Conservation (phyloP, 2,113 vertebrate species). For the Grus americana region DNA sequence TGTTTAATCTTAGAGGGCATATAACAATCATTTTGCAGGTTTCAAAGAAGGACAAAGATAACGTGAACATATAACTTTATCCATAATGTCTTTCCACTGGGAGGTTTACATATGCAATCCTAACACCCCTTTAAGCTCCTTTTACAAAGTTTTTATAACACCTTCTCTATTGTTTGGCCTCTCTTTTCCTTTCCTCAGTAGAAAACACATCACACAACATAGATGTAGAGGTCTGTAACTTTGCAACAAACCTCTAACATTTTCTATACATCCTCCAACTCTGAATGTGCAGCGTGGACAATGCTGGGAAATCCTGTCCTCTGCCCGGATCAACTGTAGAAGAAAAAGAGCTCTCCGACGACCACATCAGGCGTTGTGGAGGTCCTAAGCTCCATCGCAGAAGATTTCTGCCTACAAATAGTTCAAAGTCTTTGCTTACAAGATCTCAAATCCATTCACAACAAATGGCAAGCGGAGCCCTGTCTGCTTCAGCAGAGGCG, state of each 20-base stretch:
- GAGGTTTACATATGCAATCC: not conserved
- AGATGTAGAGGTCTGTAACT: not conserved
- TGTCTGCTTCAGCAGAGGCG: not conserved
- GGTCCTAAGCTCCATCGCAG: not conserved
- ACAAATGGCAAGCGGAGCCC: not conserved
- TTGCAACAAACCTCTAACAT: not conserved
- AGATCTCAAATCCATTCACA: not conserved
- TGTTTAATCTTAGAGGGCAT: not conserved
- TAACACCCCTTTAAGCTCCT: not conserved
- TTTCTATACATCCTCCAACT: not conserved
- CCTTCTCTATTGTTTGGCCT: not conserved
- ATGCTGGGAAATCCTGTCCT: slow-evolving; percentile 55
- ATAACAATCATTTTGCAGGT: not conserved
- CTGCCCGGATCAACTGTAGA: not conserved
- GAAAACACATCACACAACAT: not conserved
- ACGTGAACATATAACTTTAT: not conserved
- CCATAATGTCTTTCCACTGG: not conserved
- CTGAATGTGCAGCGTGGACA: not conserved
- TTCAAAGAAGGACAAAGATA: not conserved
- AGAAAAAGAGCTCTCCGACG: not conserved
- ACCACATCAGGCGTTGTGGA: not conserved
- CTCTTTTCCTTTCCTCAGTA: not conserved
- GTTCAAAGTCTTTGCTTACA: not conserved
- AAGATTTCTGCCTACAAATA: not conserved
- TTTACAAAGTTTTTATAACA: not conserved